Evolutionary conservation across 2,888 invertebrate genomes (phyloP).

Genomic region (Amphipyra tragopoginis): DNA sequence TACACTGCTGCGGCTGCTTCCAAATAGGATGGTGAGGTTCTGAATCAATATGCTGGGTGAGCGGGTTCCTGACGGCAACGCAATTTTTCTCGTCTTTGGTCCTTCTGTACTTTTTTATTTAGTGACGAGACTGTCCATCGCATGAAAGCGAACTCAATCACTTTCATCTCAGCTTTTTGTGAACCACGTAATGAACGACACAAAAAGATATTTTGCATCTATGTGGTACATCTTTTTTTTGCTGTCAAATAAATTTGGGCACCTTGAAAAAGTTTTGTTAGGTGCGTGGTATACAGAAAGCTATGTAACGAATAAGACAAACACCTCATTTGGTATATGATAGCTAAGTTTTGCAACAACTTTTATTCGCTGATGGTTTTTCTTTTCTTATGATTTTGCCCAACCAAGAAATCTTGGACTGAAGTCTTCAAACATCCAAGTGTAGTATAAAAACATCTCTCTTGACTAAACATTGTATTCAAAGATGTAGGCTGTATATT

Average conservation of each 20-base stretch:
- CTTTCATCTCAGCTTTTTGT: slow-evolving; percentile 83
- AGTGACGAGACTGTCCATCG: slow-evolving; percentile 52
- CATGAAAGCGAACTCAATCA: slow-evolving; percentile 84
- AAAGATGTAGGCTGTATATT: no score
- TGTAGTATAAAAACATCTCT: no score
- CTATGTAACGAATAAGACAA: slow-evolving; percentile 23
- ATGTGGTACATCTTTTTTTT: slow-evolving; percentile 85
- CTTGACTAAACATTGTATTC: no score
- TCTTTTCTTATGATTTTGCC: no score
- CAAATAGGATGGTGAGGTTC: no score
- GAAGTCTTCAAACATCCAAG: no score
- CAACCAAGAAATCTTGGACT: no score
- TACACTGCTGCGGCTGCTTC: no score
- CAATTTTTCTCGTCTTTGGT: neutral
- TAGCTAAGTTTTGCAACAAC: no score
- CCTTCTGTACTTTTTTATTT: slow-evolving; percentile 29
- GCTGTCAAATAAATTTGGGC: slow-evolving; percentile 73
- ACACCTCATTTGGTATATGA: neutral
- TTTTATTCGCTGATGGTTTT: no score
- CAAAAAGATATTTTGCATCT: slow-evolving; percentile 85
- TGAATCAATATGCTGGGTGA: no score
- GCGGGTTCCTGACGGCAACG: no score
- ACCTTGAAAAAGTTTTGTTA: slow-evolving; percentile 66
- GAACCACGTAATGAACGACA: slow-evolving; percentile 78
- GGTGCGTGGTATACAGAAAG: slow-evolving; percentile 59